Base-by-base conservation (phyloP, 2,888 invertebrate species). In the Anthophora plumipes region DNA sequence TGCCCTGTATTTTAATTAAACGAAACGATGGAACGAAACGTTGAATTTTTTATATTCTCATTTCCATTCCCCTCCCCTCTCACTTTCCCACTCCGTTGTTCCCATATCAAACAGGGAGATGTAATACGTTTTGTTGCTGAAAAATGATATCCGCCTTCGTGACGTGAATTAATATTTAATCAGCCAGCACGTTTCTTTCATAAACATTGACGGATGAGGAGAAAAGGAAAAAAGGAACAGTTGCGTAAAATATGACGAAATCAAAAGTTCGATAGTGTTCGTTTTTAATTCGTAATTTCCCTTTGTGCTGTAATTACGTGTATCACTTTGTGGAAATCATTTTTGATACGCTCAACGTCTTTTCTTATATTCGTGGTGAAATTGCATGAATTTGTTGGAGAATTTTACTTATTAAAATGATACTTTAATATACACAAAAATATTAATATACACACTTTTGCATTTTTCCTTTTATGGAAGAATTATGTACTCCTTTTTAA, bases 31-130 rank as follows among this genome's bases (percentile, higher is more conserved):
- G 64, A 48, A 31, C 25, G 48, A n/a, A n/a, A 17, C 48, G 64
- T n/a, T 48, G 31, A 50, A 50, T 61, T 61, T 64, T 64, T 64
- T 64, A 64, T 61, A 17, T 43, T 61, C 61, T 43, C 61, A 61
- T 61, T 61, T 50, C 64, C 64, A 50, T 64, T 64, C 37, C 25
- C 20, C 1, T 22, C 14, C 12, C 11, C n/a, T 31, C 14, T 4
- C 17, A 1, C n/a, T n/a, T n/a, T n/a, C n/a, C 8, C 5, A 17
- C 17, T 1, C 7, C 5, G 9, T 8, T n/a, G 39, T 64, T 50
- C 20, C n/a, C 37, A 20, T 50, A 20, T 64, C 48, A 64, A 64
- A 64, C 31, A 50, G 31, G 14, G 64, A 50, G 48, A 64, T 31
- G 48, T 64, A 64, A 64, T 64, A 50, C 37, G 43, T 64, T 64